Base-by-base conservation (phyloP, 1,140 invertebrate genomes). In the Piezodorus guildinii region DNA sequence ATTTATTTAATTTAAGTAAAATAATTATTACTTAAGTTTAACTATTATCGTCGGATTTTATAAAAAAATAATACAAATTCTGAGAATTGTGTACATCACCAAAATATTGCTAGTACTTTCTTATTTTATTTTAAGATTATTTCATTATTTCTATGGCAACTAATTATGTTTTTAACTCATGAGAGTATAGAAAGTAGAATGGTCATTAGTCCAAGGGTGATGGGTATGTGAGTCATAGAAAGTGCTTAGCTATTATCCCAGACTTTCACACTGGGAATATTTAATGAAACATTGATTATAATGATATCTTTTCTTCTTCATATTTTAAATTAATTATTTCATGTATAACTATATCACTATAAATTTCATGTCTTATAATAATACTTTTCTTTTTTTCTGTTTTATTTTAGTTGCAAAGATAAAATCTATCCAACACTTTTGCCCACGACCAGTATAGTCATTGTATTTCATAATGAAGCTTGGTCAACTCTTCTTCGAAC, bases 391-490 rank as follows among this genome's bases (percentile, higher is more conserved):
- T 25, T 56, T 66, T 70, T 66, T 70, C n/a, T n/a, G n/a, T n/a
- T 67, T 66, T 69, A 70, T 77, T 77, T 45, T 73, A 91, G 88
- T 27, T 94, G 87, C 72, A 88, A 85, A 74, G 80, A 75, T 67
- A 94, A 93, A 72, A 77, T 76, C 30, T 90, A 92, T 75, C 83
- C 85, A 54, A 80, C 81, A 52, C 77, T 86, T 65, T 77, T 95
- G 71, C 91, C 92, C 6, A 84, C 88, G 27, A 96, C 94, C 17
- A 92, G 88, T 72, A 90, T 97, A 70, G 91, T 97, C 17, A 94
- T 97, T 69, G 95, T 97, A 44, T 97, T 97, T 77, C 95, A 98
- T 76, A 98, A 98, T 74, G 94, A 97, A 76, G 94, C 94, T 0
- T 97, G 94, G 94, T 88, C 90, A n/a, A 98, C 94, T 0, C 77